Evolutionary conservation across 2,113 vertebrate species (phyloP), one percentile per base, ranked within the genome.

Genomic region (Sialia sialis): DNA sequence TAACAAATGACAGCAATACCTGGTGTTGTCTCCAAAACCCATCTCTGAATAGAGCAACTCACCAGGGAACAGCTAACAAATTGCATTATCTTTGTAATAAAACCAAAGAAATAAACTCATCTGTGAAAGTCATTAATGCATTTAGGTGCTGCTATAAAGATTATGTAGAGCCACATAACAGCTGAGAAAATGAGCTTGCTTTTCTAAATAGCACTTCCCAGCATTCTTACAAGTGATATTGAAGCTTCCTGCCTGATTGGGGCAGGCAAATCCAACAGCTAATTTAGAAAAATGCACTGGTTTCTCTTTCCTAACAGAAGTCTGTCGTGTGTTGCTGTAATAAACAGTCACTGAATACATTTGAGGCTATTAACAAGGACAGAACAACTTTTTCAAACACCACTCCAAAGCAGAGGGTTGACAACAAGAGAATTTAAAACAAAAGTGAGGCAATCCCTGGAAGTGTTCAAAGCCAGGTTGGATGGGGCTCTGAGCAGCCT

Each of bases 81-180:
- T 73, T 72, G 22, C 52, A 89, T 84, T 87, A 75, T 82, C 66
- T 94, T 91, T 89, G 52, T 59, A 92, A 78, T 64, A 93, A 87
- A 84, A 75, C 12, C 44, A 51, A 52, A 94, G n/a, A 91, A 58
- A 56, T 56, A 72, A 92, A 92, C 22, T 87, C 23, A 84, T 75
- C 49, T 75, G 34, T 90, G 89, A 79, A 92, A 89, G 26, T 84
- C 66, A 73, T 86, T 73, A 82, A 73, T 84, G 69, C 2, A 3
- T 75, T 87, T 87, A 84, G 89, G 41, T 89, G 49, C 73, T 87
- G 62, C 69, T 87, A 39, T 89, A 82, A 89, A 82, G 44, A 79
- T 60, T 91, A 94, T 0, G 0, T 52, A 89, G 16, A 75, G 64
- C 25, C 60, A 89, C 0, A 0, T 49, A 89, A 23, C 48, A 4